phyloP scores from a whole-genome alignment of 2,113 vertebrate species.

The Rana temporaria region DNA sequence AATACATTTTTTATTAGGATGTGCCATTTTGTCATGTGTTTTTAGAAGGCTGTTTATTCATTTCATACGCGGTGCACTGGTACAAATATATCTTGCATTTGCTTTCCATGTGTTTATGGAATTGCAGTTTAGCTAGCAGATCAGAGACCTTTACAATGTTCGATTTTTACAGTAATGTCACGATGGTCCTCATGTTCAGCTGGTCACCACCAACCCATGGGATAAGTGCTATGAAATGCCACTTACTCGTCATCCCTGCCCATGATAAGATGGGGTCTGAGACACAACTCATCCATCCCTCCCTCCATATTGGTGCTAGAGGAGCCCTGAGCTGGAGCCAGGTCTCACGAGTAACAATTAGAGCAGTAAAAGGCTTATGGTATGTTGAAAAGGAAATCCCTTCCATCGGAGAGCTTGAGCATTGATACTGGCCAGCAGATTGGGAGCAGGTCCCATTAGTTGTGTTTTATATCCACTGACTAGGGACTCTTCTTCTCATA shows the following conservation, averaged over 20 bases:
- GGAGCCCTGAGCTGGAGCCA: conserved; percentile 8
- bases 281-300: conserved; percentile 11
- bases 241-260: background rate
- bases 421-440: conserved; percentile 24
- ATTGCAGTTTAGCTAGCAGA: no score
- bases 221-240: background rate
- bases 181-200: no score
- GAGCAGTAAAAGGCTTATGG: conserved; percentile 56
- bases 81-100: no score
- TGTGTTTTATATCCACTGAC: conserved; percentile 54
- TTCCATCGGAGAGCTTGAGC: conserved; percentile 38
- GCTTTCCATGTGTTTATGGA: no score
- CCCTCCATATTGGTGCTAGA: conserved; percentile 5
- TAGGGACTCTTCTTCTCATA: conserved; percentile 45
- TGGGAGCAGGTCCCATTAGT: conserved; percentile 45
- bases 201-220: background rate
- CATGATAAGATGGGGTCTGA: conserved; percentile 39
- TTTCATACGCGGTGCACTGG: no score
- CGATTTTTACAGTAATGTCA: no score
- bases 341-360: conserved; percentile 57
- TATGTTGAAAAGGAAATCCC: conserved; percentile 50
- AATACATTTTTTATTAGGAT: no score
- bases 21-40: no score
- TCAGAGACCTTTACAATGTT: no score
- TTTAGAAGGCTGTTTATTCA: no score